Percentiles rank a stretch among this genome's conserved stretches.
phyloP scores from a whole-genome alignment of 2,113 vertebrate species.

The Siniperca chuatsi region DNA sequence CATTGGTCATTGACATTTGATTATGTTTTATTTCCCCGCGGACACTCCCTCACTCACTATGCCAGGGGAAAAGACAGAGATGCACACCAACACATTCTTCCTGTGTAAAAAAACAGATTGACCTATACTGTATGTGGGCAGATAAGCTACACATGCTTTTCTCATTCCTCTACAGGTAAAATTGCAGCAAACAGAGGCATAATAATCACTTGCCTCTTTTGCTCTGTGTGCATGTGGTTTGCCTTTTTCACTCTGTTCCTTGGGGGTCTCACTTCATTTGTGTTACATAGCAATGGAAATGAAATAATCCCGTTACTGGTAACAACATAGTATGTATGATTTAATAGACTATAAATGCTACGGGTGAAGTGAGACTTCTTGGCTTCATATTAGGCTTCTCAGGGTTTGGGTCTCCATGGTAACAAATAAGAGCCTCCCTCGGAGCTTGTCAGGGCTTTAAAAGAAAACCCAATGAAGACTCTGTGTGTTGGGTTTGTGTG shows the following conservation, averaged over 20 bases:
- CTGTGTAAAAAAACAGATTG: neutral
- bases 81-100: neutral
- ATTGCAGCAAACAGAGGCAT: neutral
- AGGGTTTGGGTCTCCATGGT: slow-evolving; percentile 80
- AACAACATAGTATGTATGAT: slow-evolving; percentile 69
- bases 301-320: slow-evolving; percentile 64
- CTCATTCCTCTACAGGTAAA: slow-evolving; percentile 21
- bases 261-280: slow-evolving; percentile 42
- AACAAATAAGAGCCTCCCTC: slow-evolving; percentile 76
- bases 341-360: slow-evolving; percentile 69
- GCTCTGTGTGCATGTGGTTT: neutral
- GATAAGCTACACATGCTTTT: neutral
- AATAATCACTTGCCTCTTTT: neutral
- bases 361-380: slow-evolving; percentile 66
- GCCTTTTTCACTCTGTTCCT: slow-evolving; percentile 23
- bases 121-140: neutral
- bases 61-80: neutral
- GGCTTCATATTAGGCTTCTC: slow-evolving; percentile 69
- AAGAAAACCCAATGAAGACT: slow-evolving; percentile 33
- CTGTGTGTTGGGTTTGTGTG: slow-evolving; percentile 11
- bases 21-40: slow-evolving; percentile 41
- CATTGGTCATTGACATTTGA: slow-evolving; percentile 58
- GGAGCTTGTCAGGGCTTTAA: slow-evolving; percentile 63
- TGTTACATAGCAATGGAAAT: slow-evolving; percentile 70
- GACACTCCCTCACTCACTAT: neutral